Conservation (phyloP, 2,888 invertebrate species). For the Melanchra persicariae region DNA sequence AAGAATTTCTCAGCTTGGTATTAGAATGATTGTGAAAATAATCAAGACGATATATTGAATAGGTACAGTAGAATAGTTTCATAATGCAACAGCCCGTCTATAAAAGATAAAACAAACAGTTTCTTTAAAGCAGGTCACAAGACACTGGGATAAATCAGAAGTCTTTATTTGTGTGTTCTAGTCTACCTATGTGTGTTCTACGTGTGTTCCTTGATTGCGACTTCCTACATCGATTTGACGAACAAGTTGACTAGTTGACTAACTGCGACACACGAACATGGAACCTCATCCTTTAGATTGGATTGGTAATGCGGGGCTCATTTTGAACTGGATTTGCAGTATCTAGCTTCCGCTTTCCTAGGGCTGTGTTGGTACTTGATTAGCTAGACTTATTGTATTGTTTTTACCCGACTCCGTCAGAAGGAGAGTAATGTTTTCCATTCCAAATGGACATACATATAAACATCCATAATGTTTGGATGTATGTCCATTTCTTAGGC, state of each 20-base stretch:
- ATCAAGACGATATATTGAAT: neutral
- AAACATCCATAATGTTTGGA: too few relatives aligned
- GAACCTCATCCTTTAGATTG: slow-evolving; percentile 31
- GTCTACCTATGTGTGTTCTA: neutral
- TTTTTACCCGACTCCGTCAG: too few relatives aligned
- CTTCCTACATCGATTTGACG: slow-evolving; percentile 37
- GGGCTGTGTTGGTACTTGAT: neutral
- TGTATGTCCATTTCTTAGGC: too few relatives aligned
- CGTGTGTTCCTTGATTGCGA: slow-evolving; percentile 33
- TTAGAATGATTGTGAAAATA: neutral
- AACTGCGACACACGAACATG: slow-evolving; percentile 20
- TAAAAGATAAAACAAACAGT: slow-evolving; percentile 3
- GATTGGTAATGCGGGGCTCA: slow-evolving; percentile 24
- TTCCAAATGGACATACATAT: too few relatives aligned
- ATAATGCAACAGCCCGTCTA: neutral
- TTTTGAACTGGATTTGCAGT: slow-evolving; percentile 17
- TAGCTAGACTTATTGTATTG: neutral
- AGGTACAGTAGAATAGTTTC: neutral
- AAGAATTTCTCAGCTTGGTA: neutral
- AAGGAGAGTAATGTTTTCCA: too few relatives aligned
- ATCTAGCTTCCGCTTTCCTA: neutral
- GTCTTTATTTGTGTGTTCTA: slow-evolving; percentile 29
- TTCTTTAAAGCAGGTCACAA: neutral
- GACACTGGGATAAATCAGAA: neutral
- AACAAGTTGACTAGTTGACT: slow-evolving; percentile 26